Base-by-base conservation (phyloP, 2,888 invertebrate species). In the Parapristionchus giblindavisi region DNA sequence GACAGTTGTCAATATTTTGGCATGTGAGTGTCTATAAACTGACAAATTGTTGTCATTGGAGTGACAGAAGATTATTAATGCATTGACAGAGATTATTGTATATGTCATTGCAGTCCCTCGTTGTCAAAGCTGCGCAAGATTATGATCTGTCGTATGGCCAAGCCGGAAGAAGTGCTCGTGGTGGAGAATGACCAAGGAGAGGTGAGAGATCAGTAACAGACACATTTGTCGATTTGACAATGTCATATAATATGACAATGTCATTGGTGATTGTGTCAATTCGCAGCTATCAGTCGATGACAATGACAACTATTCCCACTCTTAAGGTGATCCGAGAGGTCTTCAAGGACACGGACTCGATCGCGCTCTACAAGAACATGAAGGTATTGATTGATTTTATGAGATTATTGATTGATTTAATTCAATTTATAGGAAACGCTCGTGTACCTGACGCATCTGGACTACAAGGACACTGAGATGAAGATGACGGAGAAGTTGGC, bases 181-280 rank as follows among this genome's bases (percentile, higher is more conserved):
- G 98, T 99, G 54, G 99, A 99, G 90, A 99, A 99, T 91, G 99
- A 99, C 89, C 97, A 99, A 89, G 98, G 98, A 54, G 98, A 99
- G 90, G 80, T 80, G 29, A 43, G 72, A 29, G 36, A 38, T 4
- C 3, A 52, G 52, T 24, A 52, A 21, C 21, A 52, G 52, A 52
- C n/a, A n/a, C n/a, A 11, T 11, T 52, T 52, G 17, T 34, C 43
- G 43, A 17, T 8, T 14, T 14, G 43, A 8, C 17, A 43, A 43
- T 43, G 43, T 43, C 8, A 14, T 17, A 17, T 43, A 43, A 43
- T 14, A 8, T 43, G 43, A n/a, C n/a, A n/a, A n/a, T n/a, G n/a
- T n/a, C n/a, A 17, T 43, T 17, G 43, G 8, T 43, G 43, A 43
- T 14, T 14, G 43, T 43, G 43, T 43, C 43, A 43, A n/a, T n/a